Evolutionary conservation across 2,113 vertebrate genomes (phyloP).

Genomic region (Chloroceryle aenea): DNA sequence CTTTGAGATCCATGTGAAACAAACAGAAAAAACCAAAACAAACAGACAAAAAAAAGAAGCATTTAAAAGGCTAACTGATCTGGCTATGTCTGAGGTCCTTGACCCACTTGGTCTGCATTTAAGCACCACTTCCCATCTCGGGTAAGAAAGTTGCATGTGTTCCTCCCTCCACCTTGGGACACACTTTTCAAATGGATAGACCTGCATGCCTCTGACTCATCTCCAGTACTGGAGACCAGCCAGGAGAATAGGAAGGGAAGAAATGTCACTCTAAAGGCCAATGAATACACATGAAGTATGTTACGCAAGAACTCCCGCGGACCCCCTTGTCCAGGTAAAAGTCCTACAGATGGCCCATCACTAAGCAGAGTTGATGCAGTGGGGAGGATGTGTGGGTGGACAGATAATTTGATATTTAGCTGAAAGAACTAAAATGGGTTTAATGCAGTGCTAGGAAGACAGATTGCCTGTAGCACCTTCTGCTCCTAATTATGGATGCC

Average conservation of each 20-base stretch:
- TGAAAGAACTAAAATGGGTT: slow-evolving; percentile 46
- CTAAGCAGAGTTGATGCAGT: neutral
- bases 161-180: slow-evolving; percentile 20
- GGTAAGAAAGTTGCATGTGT: neutral
- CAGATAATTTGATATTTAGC: slow-evolving; percentile 60
- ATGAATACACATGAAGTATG: neutral
- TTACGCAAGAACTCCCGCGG: slow-evolving; percentile 59
- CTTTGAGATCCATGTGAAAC: neutral
- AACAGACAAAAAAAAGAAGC: neutral
- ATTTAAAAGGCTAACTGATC: neutral
- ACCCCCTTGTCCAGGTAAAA: slow-evolving; percentile 22
- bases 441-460: slow-evolving; percentile 44
- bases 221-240: slow-evolving; percentile 22
- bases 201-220: slow-evolving; percentile 47
- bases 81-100: neutral
- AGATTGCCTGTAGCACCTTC: slow-evolving; percentile 57
- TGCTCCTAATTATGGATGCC: slow-evolving; percentile 63
- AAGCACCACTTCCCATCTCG: neutral
- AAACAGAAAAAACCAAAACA: neutral
- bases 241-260: slow-evolving; percentile 26
- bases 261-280: slow-evolving; percentile 59
- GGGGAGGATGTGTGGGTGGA: slow-evolving; percentile 50
- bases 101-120: neutral
- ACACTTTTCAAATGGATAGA: slow-evolving; percentile 4
- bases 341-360: slow-evolving; percentile 55